Conservation (phyloP, 1,140 invertebrate genomes). For the Panulirus ornatus region DNA sequence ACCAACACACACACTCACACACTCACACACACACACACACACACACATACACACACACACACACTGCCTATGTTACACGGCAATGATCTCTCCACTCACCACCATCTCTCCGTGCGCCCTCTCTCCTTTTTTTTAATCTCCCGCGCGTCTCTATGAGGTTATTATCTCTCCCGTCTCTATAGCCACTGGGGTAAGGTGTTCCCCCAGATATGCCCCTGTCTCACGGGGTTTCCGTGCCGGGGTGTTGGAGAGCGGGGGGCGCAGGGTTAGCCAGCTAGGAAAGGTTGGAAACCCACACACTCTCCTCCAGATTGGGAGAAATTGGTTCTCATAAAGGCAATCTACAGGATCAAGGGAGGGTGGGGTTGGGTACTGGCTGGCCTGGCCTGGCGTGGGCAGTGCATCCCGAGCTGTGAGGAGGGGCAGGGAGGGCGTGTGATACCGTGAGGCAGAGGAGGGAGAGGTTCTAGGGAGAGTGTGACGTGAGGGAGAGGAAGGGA, state of each 20-base stretch:
- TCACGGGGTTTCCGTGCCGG: too few species aligned
- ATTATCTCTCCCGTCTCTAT: too few species aligned
- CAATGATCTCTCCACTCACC: too few species aligned
- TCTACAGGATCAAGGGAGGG: constrained; percentile 20
- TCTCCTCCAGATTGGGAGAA: constrained; percentile 32
- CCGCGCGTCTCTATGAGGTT: not conserved
- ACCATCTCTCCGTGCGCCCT: too few species aligned
- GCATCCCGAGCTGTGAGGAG: too few species aligned
- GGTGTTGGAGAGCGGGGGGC: not conserved
- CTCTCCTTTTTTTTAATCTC: not conserved
- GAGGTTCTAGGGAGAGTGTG: not conserved
- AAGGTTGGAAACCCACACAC: not conserved
- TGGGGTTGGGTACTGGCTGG: too few species aligned
- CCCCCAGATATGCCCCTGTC: too few species aligned
- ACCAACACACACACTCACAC: constrained; percentile 25
- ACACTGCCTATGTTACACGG: too few species aligned
- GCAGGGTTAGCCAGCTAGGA: not conserved
- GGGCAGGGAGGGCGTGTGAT: not conserved
- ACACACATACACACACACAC: constrained; percentile 5
- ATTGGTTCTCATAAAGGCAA: constrained; percentile 36
- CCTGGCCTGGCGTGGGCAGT: too few species aligned
- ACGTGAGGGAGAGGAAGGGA: not conserved
- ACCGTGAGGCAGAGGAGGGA: not conserved
- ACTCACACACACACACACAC: not conserved
- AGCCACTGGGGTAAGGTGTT: too few species aligned